Conservation (phyloP, 1,140 invertebrate species). For the Psix sp. region DNA sequence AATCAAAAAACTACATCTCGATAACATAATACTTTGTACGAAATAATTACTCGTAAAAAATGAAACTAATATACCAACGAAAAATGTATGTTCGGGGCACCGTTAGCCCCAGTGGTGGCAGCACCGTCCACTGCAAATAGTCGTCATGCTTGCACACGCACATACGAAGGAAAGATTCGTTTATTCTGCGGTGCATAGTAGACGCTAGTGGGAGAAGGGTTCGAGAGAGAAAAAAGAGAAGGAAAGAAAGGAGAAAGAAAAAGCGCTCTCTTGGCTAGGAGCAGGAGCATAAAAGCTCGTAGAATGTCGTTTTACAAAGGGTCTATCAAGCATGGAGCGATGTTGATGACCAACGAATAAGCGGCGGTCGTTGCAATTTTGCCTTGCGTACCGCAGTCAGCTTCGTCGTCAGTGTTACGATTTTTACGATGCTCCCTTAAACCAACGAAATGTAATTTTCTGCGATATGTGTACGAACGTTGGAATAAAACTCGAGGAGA, state of each 20-base stretch:
- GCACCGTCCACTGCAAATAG: conserved; percentile 48
- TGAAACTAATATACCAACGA: no score
- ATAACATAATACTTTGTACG: no score
- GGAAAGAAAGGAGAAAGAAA: conserved; percentile 46
- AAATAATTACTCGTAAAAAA: no score
- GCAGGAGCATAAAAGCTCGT: conserved; percentile 69
- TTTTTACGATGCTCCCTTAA: conserved; percentile 75
- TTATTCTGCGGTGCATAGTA: conserved; percentile 59
- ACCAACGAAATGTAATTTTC: conserved; percentile 76
- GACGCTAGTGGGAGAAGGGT: background rate
- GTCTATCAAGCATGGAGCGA: conserved; percentile 73
- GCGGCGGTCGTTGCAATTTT: conserved; percentile 71
- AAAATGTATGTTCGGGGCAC: no score
- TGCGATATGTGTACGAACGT: conserved; percentile 65
- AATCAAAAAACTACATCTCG: no score
- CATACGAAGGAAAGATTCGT: conserved; percentile 47
- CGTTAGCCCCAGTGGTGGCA: conserved; percentile 15
- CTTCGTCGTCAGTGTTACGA: conserved; percentile 67
- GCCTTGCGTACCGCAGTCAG: conserved; percentile 65
- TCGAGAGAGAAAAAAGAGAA: conserved; percentile 12
- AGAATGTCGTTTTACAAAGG: conserved; percentile 74
- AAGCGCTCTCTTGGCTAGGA: conserved; percentile 58
- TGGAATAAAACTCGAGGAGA: conserved; percentile 29
- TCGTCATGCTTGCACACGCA: conserved; percentile 24
- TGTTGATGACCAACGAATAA: conserved; percentile 73